These are phyloP conservation scores for Poeciliopsis turneri DNA, from an alignment of 2,797 vertebrate genomes.

Conservation along the genomic window DNA sequence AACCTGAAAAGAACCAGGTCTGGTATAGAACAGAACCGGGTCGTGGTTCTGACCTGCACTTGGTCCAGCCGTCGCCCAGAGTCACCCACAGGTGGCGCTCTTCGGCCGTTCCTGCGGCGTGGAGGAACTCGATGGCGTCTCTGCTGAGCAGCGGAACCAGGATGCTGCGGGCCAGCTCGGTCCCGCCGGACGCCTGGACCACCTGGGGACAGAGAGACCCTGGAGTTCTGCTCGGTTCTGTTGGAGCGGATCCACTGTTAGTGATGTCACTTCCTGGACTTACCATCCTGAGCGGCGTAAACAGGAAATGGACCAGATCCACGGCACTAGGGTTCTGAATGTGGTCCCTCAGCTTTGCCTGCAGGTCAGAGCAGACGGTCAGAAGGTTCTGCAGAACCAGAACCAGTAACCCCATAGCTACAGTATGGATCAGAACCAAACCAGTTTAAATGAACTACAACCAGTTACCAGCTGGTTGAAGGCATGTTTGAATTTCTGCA, in stretches of 20 bases:
- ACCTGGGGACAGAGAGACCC: constrained; percentile 76
- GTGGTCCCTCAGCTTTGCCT: constrained; percentile 92
- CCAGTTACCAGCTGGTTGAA: constrained; percentile 90
- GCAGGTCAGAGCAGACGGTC: constrained; percentile 17
- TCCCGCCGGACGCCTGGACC: constrained; percentile 89
- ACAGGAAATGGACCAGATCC: constrained; percentile 96
- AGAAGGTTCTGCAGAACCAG: not conserved
- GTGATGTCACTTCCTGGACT: constrained; percentile 32
- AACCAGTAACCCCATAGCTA: too few relatives aligned
- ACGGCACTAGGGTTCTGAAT: constrained; percentile 94
- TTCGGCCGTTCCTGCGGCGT: constrained; percentile 80
- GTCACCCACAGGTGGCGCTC: constrained; percentile 92
- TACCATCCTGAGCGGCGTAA: constrained; percentile 93
- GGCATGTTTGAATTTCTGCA: constrained; percentile 97
- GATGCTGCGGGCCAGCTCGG: constrained; percentile 87
- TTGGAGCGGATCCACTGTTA: not conserved
- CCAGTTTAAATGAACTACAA: not conserved
- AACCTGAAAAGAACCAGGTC: not conserved
- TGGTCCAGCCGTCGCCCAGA: constrained; percentile 91
- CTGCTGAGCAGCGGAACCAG: constrained; percentile 89
- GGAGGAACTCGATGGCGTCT: constrained; percentile 91
- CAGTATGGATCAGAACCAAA: not conserved
- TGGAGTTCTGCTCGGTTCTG: not conserved
- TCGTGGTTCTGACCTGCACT: constrained; percentile 84
- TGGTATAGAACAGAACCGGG: too few relatives aligned